Evolutionary conservation across 2,797 vertebrate species (phyloP).

Genomic region (Anguilla marmorata): DNA sequence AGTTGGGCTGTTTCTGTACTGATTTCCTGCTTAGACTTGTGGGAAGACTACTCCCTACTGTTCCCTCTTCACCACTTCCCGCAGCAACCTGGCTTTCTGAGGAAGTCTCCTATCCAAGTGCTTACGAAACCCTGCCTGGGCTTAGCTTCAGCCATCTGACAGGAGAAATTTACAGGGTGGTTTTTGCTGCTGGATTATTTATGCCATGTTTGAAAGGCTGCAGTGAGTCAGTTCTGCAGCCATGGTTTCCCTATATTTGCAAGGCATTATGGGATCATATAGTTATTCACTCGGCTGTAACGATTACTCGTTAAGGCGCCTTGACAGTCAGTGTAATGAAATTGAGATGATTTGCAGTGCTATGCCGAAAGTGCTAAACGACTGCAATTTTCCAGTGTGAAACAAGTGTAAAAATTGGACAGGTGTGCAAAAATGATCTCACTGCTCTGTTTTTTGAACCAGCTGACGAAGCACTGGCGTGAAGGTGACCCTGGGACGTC

Average conservation of each 20-base stretch:
- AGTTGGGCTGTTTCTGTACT: not conserved
- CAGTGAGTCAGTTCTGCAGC: not conserved
- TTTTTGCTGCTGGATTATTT: not conserved
- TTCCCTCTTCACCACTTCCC: not conserved
- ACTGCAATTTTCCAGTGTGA: not conserved
- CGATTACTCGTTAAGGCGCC: not conserved
- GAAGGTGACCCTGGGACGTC: not conserved
- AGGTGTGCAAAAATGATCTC: not conserved
- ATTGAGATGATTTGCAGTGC: not conserved
- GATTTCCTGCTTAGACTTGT: not conserved
- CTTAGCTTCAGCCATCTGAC: not conserved
- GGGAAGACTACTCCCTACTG: not conserved
- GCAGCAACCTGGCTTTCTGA: not conserved
- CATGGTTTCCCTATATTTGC: not conserved
- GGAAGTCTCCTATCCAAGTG: not conserved
- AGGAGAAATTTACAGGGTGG: not conserved
- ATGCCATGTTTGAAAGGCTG: slow-evolving; percentile 4
- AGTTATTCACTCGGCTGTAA: not conserved
- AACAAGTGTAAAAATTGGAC: not conserved
- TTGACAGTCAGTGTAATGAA: not conserved
- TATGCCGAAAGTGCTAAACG: not conserved
- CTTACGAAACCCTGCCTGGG: not conserved
- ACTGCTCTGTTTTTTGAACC: not conserved
- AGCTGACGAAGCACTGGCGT: not conserved
- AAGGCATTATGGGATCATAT: not conserved